These are phyloP conservation scores for Masnerella sp. DNA, from an alignment of 2,888 invertebrate genomes.

Conservation along the genomic window DNA sequence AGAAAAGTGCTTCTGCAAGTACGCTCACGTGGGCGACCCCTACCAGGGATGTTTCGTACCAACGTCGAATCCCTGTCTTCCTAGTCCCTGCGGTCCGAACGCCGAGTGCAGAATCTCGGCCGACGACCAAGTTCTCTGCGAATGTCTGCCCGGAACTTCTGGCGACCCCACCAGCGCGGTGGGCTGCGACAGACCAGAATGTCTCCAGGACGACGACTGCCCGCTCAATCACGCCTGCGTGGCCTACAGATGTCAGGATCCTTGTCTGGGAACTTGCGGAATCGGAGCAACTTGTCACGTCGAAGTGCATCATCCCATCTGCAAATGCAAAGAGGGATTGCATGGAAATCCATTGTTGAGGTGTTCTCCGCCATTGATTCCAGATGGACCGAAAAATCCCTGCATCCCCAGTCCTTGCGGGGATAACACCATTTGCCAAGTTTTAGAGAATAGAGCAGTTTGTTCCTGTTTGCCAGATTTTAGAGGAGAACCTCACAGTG, in stretches of 20 bases:
- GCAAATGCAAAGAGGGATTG: slow-evolving; percentile 83
- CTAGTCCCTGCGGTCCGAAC: slow-evolving; percentile 85
- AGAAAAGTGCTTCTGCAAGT: slow-evolving; percentile 90
- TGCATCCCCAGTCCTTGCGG: slow-evolving; percentile 89
- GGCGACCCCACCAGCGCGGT: slow-evolving; percentile 83
- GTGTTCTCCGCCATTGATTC: slow-evolving; percentile 82
- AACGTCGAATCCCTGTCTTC: slow-evolving; percentile 80
- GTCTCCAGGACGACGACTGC: slow-evolving; percentile 86
- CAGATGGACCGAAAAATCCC: slow-evolving; percentile 81
- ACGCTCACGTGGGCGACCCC: slow-evolving; percentile 88
- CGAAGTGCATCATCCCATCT: slow-evolving; percentile 86
- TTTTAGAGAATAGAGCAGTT: slow-evolving; percentile 83
- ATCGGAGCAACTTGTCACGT: slow-evolving; percentile 85
- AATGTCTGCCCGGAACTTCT: slow-evolving; percentile 85
- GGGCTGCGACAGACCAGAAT: slow-evolving; percentile 84
- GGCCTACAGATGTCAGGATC: slow-evolving; percentile 85
- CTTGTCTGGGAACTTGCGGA: slow-evolving; percentile 87
- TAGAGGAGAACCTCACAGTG: slow-evolving; percentile 87
- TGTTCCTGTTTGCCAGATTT: slow-evolving; percentile 89
- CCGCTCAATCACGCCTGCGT: slow-evolving; percentile 83
- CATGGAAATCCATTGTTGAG: slow-evolving; percentile 86
- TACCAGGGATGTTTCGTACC: slow-evolving; percentile 85
- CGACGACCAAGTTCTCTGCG: slow-evolving; percentile 79
- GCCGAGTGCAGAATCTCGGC: slow-evolving; percentile 70
- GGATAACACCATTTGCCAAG: slow-evolving; percentile 87